Evolutionary conservation across 2,797 vertebrate genomes (phyloP).

Genomic region (Scleropages formosus): DNA sequence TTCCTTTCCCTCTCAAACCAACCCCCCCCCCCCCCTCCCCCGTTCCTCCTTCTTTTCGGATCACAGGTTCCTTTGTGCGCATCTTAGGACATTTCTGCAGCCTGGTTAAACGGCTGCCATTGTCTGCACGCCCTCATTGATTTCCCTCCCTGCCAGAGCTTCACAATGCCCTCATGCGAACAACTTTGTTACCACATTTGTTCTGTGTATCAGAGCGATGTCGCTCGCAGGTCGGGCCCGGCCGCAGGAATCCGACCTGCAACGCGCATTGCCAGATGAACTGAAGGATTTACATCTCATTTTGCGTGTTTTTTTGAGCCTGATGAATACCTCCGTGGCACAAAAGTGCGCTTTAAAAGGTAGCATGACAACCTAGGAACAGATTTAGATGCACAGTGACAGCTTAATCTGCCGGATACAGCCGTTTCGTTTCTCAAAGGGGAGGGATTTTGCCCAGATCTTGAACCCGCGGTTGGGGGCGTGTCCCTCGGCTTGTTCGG

Average conservation of each 20-base stretch:
- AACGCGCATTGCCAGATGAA: constrained; percentile 80
- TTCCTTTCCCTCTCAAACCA: not conserved
- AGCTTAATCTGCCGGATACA: constrained; percentile 88
- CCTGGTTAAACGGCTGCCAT: constrained; percentile 80
- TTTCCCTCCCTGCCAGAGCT: constrained; percentile 86
- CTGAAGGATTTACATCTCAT: constrained; percentile 94
- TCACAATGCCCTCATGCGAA: constrained; percentile 84
- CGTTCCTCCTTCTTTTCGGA: constrained; percentile 57
- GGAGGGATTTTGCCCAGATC: constrained; percentile 39
- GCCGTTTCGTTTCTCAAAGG: constrained; percentile 65
- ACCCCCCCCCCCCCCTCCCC: not conserved
- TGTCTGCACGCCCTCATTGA: constrained; percentile 77
- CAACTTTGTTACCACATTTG: constrained; percentile 91
- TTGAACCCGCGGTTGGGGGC: constrained; percentile 66
- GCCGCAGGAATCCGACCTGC: constrained; percentile 83
- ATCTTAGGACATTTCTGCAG: constrained; percentile 81
- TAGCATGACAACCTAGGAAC: constrained; percentile 84
- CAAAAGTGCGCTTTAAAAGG: constrained; percentile 76
- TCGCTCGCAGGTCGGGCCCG: constrained; percentile 79
- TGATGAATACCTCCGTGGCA: constrained; percentile 80
- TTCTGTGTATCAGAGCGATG: constrained; percentile 84
- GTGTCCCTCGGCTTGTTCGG: constrained; percentile 53
- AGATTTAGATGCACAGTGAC: constrained; percentile 95
- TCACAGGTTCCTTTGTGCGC: constrained; percentile 68
- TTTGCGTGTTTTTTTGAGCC: constrained; percentile 67